phyloP scores from a whole-genome alignment of 2,888 invertebrate genomes.

The Melieria picta region DNA sequence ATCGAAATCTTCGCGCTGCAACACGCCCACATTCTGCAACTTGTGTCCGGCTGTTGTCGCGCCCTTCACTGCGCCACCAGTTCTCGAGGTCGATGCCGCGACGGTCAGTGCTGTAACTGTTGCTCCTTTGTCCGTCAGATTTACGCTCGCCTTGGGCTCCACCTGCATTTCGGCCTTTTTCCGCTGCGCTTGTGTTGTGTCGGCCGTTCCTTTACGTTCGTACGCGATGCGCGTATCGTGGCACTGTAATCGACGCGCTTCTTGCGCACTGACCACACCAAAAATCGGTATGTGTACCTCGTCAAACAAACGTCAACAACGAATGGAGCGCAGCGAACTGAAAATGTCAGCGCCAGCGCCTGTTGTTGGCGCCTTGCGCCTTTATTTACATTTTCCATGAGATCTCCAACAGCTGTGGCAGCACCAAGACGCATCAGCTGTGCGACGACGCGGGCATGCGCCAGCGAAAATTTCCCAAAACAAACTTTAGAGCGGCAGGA shows the following conservation, averaged over 20 bases:
- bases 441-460: too few species aligned
- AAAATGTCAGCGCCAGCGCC: not conserved
- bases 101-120: not conserved
- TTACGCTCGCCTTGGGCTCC: conserved; percentile 29
- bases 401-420: conserved; percentile 13
- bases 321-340: conserved; percentile 10
- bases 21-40: conserved; percentile 44
- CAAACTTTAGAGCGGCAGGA: not conserved
- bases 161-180: conserved; percentile 14
- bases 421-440: too few species aligned
- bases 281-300: not conserved
- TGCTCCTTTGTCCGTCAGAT: not conserved
- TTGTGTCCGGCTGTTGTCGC: conserved; percentile 23
- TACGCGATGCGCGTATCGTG: too few species aligned
- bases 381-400: conserved; percentile 12
- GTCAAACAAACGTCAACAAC: conserved; percentile 14
- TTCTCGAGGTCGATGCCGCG: not conserved
- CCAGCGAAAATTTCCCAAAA: conserved; percentile 6
- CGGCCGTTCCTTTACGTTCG: too few species aligned
- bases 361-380: not conserved
- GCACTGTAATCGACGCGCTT: too few species aligned
- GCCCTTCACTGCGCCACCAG: not conserved
- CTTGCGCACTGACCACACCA: not conserved
- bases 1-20: conserved; percentile 64
- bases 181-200: not conserved